Evolutionary conservation across 35 echinoderm and acorn worm species (phyloP).

Genomic region (Lytechinus pictus): DNA sequence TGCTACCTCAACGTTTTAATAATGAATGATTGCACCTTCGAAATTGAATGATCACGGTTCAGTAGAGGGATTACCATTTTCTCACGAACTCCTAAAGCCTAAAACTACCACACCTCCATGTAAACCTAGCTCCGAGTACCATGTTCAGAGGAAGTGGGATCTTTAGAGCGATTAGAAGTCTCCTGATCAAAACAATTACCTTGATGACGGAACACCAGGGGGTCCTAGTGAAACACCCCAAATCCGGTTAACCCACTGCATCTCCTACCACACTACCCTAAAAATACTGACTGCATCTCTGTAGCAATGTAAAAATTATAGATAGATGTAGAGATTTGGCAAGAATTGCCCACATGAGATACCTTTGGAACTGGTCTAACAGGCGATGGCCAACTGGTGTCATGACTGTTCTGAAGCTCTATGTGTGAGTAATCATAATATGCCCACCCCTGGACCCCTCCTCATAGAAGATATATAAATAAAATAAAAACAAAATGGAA

Average conservation of each 20-base stretch:
- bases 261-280: neutral
- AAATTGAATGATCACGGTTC: too few relatives aligned
- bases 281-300: neutral
- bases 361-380: neutral
- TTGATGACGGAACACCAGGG: neutral
- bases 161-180: neutral
- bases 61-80: too few relatives aligned
- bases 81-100: too few relatives aligned
- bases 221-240: neutral
- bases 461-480: too few relatives aligned
- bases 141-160: neutral
- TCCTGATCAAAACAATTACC: neutral
- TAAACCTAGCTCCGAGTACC: neutral
- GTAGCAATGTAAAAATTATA: neutral
- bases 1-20: too few relatives aligned
- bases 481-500: too few relatives aligned
- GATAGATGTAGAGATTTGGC: neutral
- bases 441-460: too few relatives aligned
- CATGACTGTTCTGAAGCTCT: too few relatives aligned
- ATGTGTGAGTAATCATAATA: too few relatives aligned
- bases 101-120: too few relatives aligned
- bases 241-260: neutral
- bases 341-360: neutral
- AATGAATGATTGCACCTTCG: too few relatives aligned
- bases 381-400: too few relatives aligned